These are phyloP conservation scores for Plebejus melissa DNA, from an alignment of 2,888 invertebrate species.

Conservation along the genomic window DNA sequence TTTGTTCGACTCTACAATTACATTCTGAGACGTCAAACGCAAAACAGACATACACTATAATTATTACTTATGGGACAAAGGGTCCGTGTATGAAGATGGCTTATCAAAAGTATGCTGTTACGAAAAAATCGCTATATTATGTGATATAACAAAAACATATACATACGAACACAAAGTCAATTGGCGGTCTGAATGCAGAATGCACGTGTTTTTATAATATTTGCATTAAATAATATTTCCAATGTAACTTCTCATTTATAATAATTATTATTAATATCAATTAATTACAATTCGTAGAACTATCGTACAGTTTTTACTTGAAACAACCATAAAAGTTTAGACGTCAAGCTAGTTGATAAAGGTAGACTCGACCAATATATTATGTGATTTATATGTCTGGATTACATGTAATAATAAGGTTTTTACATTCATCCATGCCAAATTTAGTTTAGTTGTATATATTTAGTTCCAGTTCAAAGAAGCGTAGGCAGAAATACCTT, in stretches of 20 bases:
- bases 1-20: conserved; percentile 6
- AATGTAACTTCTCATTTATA: too few species aligned
- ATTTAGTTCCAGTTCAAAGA: neutral
- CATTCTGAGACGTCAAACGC: neutral
- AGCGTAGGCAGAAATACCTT: neutral
- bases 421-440: neutral
- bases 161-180: too few species aligned
- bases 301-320: neutral
- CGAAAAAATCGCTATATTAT: too few species aligned
- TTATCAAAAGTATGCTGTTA: too few species aligned
- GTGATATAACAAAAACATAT: too few species aligned
- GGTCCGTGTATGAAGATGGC: too few species aligned
- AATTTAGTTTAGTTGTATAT: neutral
- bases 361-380: neutral
- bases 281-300: neutral
- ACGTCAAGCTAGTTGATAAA: neutral
- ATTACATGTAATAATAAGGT: neutral
- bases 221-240: too few species aligned
- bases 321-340: neutral
- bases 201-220: too few species aligned
- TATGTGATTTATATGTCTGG: neutral
- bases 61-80: neutral
- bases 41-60: neutral
- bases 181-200: too few species aligned
- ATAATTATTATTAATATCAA: neutral